Base-by-base conservation (phyloP, 2,888 invertebrate species). In the Thecophora atra region DNA sequence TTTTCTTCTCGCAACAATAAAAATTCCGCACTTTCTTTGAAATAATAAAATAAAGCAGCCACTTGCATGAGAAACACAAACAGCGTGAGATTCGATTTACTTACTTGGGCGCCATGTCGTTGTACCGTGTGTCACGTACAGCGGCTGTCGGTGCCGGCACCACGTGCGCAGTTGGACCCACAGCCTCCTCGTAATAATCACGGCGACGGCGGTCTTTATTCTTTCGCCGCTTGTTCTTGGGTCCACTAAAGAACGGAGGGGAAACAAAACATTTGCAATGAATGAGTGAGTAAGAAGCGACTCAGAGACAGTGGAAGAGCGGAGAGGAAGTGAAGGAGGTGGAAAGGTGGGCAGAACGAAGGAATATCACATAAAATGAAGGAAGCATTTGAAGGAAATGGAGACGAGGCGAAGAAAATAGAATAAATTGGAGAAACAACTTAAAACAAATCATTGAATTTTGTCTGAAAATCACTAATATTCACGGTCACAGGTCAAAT, bases 71-170 rank as follows among this genome's bases (percentile, higher is more conserved):
- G 4, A 37, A 42, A 30, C 30, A 19, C 37, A 26, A 19, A 63
- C 11, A 26, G 24, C 17, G 21, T 47, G 7, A 54, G 44, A 67
- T 6, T 19, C 44, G n/a, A 26, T 73, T 19, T 82, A 91, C 92
- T 92, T 89, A 94, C 94, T 94, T 94, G 85, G 94, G 94, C 84
- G 94, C 94, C 91, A 93, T 92, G 87, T 94, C 94, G 85, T 92
- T 91, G 88, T 94, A 94, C 88, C 94, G 91, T 82, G 92, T 91
- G 85, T 92, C 91, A 78, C 86, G 85, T 75, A 88, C 89, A 70
- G 92, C 91, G 72, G 92, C 90, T 84, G 91, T 90, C 62, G 78
- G 79, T 74, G 87, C 87, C 73, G 87, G 87, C 19, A 89, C 88
- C 76, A 85, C 81, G 80, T 89, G 85, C 76, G 87, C 81, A 77